Evolutionary conservation across 2,113 vertebrate genomes (phyloP).

Genomic region (Ameiurus melas): DNA sequence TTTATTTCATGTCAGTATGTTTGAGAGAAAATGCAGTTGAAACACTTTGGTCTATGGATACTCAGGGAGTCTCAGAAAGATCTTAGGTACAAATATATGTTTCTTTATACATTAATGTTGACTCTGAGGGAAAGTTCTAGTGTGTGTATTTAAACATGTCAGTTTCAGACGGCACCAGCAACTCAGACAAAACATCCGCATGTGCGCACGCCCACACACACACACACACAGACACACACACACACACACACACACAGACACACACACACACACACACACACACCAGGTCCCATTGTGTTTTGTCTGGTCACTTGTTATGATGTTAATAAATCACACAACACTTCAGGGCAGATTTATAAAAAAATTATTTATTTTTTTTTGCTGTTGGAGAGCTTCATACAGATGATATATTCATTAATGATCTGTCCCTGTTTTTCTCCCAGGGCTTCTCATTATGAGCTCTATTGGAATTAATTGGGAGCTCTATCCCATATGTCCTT

Average conservation of each 20-base stretch:
- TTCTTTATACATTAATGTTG: background rate
- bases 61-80: background rate
- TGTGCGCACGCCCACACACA: too few relatives aligned
- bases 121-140: background rate
- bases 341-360: background rate
- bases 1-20: constrained; percentile 35
- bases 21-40: constrained; percentile 9
- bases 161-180: background rate
- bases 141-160: background rate
- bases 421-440: background rate
- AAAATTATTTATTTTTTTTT: background rate
- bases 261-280: constrained; percentile 15
- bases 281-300: constrained; percentile 10
- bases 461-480: constrained; percentile 31
- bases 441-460: background rate
- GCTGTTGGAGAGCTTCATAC: background rate
- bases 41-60: background rate
- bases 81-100: background rate
- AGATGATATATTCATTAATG: constrained; percentile 8
- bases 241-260: constrained; percentile 7
- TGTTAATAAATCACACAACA: constrained; percentile 1
- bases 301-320: background rate
- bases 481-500: constrained; percentile 27
- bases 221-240: background rate
- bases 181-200: background rate